Percentiles rank a stretch among this genome's conserved stretches.
Evolutionary conservation across 2,797 vertebrate species (phyloP).

Genomic region (Hypotaenidia philippensis): DNA sequence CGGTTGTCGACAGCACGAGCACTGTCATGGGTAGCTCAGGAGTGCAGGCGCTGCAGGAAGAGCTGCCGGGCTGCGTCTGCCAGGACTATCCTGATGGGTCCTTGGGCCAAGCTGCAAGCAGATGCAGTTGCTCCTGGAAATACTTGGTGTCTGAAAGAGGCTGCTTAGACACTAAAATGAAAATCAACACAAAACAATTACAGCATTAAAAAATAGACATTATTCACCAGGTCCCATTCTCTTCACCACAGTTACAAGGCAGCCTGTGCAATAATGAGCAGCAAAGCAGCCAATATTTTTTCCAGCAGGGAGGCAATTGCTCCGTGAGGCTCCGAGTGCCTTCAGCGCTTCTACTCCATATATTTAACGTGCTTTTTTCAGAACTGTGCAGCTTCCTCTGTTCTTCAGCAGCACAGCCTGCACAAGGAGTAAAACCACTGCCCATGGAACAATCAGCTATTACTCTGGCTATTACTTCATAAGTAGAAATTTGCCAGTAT

Average conservation of each 20-base stretch:
- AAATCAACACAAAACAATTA: conserved; percentile 35
- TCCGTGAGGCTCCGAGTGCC: background rate
- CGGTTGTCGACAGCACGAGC: background rate
- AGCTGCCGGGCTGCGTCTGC: background rate
- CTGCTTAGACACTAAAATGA: background rate
- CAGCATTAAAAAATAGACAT: background rate
- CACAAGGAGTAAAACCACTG: background rate
- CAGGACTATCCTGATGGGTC: background rate
- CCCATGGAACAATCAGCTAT: background rate
- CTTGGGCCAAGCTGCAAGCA: background rate
- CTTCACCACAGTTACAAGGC: background rate
- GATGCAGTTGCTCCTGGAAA: background rate
- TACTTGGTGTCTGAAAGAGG: conserved; percentile 2
- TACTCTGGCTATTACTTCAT: background rate
- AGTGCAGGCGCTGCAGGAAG: background rate
- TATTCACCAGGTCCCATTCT: conserved; percentile 21
- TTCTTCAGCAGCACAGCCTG: background rate
- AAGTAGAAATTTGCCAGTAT: background rate
- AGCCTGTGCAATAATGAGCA: conserved; percentile 14
- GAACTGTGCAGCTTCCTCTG: background rate
- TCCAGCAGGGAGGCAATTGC: conserved; percentile 13
- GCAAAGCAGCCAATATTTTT: conserved; percentile 6
- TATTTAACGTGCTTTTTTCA: background rate
- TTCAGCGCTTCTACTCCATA: background rate
- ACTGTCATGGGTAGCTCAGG: background rate